Evolutionary conservation across 2,797 vertebrate genomes (phyloP), one percentile per base, ranked within the genome.

Genomic region (Amblyopsis hoosieri): DNA sequence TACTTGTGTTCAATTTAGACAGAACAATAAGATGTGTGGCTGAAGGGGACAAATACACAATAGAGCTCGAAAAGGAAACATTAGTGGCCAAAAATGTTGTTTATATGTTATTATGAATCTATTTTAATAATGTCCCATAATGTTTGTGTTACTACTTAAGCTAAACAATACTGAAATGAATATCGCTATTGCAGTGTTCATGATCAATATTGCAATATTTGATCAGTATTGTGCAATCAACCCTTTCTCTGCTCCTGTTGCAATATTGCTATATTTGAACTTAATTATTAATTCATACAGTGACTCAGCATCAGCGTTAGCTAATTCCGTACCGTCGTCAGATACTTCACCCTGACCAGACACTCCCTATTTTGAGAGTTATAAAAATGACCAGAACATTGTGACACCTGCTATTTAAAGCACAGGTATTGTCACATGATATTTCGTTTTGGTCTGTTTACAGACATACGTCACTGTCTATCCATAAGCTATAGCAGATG

Each of bases 361-460:
- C 85, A 73, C 78, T 23, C 19, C 19, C 19, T 86, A 82, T 80
- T 82, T 81, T 68, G 59, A 48, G 62, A 69, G 62, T 71, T 66
- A 78, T 79, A 76, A 83, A 60, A 78, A 69, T 73, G 57, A 56
- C 10, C 67, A 76, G 58, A 50, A 75, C 57, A 57, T 59, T 57
- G 52, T 71, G 67, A 62, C 78, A 80, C 78, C 55, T 58, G 71
- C 59, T 74, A 79, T 85, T 80, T 72, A 76, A 77, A 81, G 77
- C 69, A 48, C 63, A 23, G 6, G 52, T 14, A 64, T 37, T 37
- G 58, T 65, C 42, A 45, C 69, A 45, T 31, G 54, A 15, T 65
- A 19, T 19, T 53, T 71, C 19, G 19, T 37, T 54, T 51, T 47
- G 50, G 57, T 72, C 62, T 80, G 49, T 80, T 80, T 72, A 50